A percentile compares a stretch with the other conserved stretches of the same genome.
phyloP scores from a whole-genome alignment of 2,113 vertebrate genomes.

The Rhagologus leucostigma region DNA sequence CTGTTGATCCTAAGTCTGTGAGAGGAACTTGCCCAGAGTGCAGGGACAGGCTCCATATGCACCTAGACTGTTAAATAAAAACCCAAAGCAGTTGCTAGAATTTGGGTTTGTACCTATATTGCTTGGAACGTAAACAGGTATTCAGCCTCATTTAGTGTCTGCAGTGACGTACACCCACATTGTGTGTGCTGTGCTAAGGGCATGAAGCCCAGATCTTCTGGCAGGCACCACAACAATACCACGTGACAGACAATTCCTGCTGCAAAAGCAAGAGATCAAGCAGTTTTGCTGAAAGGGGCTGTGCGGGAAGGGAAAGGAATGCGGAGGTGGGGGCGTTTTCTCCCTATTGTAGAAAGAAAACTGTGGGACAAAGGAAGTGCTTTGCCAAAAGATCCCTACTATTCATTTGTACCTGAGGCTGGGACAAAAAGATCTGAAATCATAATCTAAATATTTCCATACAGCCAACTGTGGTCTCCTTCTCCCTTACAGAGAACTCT shows the following conservation, averaged over 20 bases:
- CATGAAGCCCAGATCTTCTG: neutral
- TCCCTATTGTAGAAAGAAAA: neutral
- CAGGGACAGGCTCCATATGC: neutral
- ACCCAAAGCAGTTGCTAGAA: neutral
- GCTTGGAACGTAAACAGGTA: neutral
- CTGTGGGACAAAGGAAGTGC: neutral
- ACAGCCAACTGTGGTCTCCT: neutral
- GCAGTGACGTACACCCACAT: neutral
- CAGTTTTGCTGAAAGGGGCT: neutral
- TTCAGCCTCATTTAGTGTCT: neutral
- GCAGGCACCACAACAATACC: neutral
- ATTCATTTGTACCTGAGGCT: neutral
- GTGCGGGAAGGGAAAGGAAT: neutral
- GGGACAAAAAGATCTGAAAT: neutral
- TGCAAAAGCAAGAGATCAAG: neutral
- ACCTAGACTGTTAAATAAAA: neutral
- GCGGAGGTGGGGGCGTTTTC: rapidly evolving
- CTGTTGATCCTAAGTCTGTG: neutral
- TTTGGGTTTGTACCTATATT: neutral
- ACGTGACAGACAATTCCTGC: neutral
- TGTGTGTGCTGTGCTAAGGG: neutral
- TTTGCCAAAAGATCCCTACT: neutral
- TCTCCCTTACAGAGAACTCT: neutral
- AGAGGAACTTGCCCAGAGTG: neutral
- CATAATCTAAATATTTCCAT: neutral